Percentiles rank a stretch among this genome's conserved stretches.
These are phyloP conservation scores for Lampropteryx suffumata DNA, from an alignment of 2,888 invertebrate species.

Conservation along the genomic window DNA sequence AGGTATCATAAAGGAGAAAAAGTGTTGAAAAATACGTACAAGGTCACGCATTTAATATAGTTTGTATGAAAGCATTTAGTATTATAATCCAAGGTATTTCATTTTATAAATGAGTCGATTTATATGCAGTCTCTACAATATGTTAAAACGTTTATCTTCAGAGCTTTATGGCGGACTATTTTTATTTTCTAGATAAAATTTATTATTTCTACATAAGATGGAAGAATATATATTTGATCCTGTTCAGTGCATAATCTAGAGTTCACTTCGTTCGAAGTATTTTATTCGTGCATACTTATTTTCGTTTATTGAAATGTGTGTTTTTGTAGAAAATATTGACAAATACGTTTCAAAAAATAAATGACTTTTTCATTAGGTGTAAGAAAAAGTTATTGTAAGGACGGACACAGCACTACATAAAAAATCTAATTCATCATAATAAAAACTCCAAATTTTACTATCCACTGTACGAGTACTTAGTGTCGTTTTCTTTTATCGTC, in stretches of 20 bases:
- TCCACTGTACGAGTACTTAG: no score
- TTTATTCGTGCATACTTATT: background rate
- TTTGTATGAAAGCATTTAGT: slow-evolving; percentile 4
- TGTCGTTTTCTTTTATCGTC: slow-evolving; percentile 1
- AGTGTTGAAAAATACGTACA: background rate
- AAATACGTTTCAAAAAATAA: no score
- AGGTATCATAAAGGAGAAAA: no score
- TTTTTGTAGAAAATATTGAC: no score
- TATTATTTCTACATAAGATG: slow-evolving; percentile 8
- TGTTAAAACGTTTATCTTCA: slow-evolving; percentile 52
- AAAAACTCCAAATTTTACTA: no score
- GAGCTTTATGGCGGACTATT: slow-evolving; percentile 46
- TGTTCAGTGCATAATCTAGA: slow-evolving; percentile 11
- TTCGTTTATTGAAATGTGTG: background rate
- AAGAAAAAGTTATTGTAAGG: no score
- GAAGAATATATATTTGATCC: slow-evolving; percentile 3
- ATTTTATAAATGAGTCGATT: slow-evolving; percentile 53
- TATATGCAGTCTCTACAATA: slow-evolving; percentile 54
- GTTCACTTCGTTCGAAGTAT: slow-evolving; percentile 11
- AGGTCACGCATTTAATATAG: background rate
- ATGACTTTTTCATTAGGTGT: no score
- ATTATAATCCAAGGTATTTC: slow-evolving; percentile 31
- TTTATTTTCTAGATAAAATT: slow-evolving; percentile 44
- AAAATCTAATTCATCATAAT: no score
- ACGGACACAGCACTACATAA: no score